Base-by-base conservation (phyloP, 37 sponge, comb jelly and placozoan species). In the Amphimedon queenslandica region DNA sequence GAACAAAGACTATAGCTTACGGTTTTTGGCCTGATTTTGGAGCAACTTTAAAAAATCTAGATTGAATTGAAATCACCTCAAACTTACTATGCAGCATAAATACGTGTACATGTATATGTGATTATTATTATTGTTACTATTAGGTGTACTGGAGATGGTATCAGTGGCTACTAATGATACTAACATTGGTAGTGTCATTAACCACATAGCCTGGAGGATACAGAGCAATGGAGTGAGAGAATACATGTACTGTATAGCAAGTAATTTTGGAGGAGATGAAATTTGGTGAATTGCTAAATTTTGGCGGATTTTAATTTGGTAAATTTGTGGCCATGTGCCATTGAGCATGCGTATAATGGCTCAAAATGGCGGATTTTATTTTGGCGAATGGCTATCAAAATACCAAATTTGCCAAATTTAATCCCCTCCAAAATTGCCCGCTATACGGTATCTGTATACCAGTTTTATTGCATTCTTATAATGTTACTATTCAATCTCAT, bases 121-220 rank as follows among this genome's bases (percentile, higher is more conserved):
- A 18, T 8, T 47, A 47, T 47, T 18, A 47, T 18, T 13, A 47
- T 13, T 47, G 53, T 47, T 47, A 47, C 13, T 18, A 47, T 47
- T 40, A 75, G 83, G 83, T 53, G 41, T 86, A 2, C 55, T 80
- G 65, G 63, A 65, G 23, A 57, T 86, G 80, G 73, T 80, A 18
- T 37, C 76, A 3, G 66, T 75, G 24, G 87, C 87, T 4, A 86
- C 87, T 27, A 74, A 39, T 69, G 75, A 75, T 63, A 65, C 76
- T 16, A 35, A 70, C 51, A 77, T 76, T 16, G 63, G 56, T 24
- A 70, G 68, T 60, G 60, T 71, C 28, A 76, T 86, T 24, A 51
- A 47, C 21, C 37, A 55, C 38, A 60, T 86, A 29, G 53, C 61
- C 21, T 78, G 74, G 86, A 85, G 67, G 29, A 74, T 73, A 4